phyloP scores from a whole-genome alignment of 1,140 invertebrate species.

The Drosophila mayri region DNA sequence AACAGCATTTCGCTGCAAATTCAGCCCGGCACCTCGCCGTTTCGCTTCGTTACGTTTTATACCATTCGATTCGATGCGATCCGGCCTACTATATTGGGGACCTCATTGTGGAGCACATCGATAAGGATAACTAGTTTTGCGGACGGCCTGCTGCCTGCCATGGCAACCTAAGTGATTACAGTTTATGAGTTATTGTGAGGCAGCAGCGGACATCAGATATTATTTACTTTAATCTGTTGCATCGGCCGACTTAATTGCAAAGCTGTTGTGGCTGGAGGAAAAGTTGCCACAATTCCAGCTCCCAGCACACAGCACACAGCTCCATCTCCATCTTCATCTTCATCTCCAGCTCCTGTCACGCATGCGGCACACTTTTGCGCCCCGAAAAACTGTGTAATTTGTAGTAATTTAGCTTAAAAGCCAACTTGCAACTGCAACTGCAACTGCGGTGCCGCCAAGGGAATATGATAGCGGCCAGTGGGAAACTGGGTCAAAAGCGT shows the following conservation, averaged over 20 bases:
- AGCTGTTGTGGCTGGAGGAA: slow-evolving; percentile 45
- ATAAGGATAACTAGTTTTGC: slow-evolving; percentile 71
- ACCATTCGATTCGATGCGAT: slow-evolving; percentile 23
- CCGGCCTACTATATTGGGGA: slow-evolving; percentile 6
- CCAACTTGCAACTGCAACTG: slow-evolving; percentile 28
- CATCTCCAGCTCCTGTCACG: slow-evolving; percentile 52
- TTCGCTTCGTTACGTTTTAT: slow-evolving; percentile 19
- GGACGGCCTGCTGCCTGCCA: slow-evolving; percentile 28
- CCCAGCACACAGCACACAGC: no score
- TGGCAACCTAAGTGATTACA: slow-evolving; percentile 71
- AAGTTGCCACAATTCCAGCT: slow-evolving; percentile 27
- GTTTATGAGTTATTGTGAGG: slow-evolving; percentile 73
- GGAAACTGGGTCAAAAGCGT: slow-evolving; percentile 78
- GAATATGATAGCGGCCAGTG: slow-evolving; percentile 41
- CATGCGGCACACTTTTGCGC: slow-evolving; percentile 81
- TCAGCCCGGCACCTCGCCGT: slow-evolving; percentile 7
- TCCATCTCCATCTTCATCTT: neutral
- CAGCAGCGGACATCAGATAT: slow-evolving; percentile 59
- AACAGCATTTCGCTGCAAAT: slow-evolving; percentile 55
- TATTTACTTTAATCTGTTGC: slow-evolving; percentile 80
- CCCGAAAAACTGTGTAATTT: slow-evolving; percentile 78
- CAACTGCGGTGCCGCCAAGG: slow-evolving; percentile 1
- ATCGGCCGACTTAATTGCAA: slow-evolving; percentile 78
- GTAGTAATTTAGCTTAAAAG: slow-evolving; percentile 72
- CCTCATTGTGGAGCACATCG: slow-evolving; percentile 30